Evolutionary conservation across 1,140 invertebrate genomes (phyloP).

Genomic region (Tetragonula clypearis): DNA sequence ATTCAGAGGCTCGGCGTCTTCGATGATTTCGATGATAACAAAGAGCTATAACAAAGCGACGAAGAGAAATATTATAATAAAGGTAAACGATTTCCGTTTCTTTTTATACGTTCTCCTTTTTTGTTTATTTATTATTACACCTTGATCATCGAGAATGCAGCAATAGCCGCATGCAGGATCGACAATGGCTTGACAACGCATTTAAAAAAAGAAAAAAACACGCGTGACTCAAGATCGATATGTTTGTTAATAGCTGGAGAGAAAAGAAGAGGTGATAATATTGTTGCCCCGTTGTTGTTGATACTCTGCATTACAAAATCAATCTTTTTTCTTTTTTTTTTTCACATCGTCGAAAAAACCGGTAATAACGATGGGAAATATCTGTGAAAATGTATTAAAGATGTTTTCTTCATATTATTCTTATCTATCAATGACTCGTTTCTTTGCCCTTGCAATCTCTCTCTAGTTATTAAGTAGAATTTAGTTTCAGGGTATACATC

Average conservation of each 20-base stretch:
- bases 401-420: neutral
- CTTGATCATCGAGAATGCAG: neutral
- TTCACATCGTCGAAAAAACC: neutral
- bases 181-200: no score
- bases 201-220: no score
- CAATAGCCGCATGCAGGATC: no score
- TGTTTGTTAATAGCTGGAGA: no score
- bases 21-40: slow-evolving; percentile 43
- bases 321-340: no score
- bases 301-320: neutral
- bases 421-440: slow-evolving; percentile 18
- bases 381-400: neutral
- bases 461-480: neutral
- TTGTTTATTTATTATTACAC: neutral
- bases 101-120: slow-evolving; percentile 6
- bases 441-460: neutral
- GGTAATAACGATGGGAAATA: neutral
- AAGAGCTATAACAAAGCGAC: slow-evolving; percentile 6
- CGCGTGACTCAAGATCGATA: no score
- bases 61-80: slow-evolving; percentile 36
- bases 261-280: neutral
- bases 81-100: slow-evolving; percentile 14
- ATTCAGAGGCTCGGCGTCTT: neutral
- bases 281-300: no score
- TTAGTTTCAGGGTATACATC: neutral